phyloP scores from a whole-genome alignment of 2,797 vertebrate genomes.

The Pogonophryne albipinna region DNA sequence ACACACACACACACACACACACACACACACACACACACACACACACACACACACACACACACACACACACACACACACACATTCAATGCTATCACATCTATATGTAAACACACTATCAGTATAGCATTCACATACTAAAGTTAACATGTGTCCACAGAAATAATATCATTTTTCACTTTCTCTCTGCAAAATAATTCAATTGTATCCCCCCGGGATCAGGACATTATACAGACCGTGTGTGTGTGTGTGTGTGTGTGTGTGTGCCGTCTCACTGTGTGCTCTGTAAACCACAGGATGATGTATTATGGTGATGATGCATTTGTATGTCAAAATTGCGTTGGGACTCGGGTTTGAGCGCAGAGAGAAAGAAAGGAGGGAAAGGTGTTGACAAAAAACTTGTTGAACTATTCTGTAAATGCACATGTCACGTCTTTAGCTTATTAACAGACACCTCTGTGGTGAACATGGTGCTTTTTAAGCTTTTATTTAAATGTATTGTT shows the following conservation, averaged over 20 bases:
- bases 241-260: constrained; percentile 34
- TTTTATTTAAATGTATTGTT: neutral
- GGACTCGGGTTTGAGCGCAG: constrained; percentile 16
- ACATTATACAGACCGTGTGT: constrained; percentile 44
- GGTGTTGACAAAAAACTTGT: neutral
- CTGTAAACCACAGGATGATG: constrained; percentile 46
- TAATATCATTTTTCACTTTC: constrained; percentile 21
- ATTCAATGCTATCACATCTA: neutral
- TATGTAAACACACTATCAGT: constrained; percentile 38
- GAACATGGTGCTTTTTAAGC: neutral
- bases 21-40: constrained; percentile 5
- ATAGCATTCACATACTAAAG: neutral
- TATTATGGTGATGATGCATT: constrained; percentile 29
- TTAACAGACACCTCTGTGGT: neutral
- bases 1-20: constrained; percentile 7
- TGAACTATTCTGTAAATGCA: neutral
- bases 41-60: neutral
- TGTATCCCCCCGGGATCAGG: constrained; percentile 9
- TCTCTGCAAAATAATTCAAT: constrained; percentile 26
- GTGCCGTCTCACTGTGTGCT: constrained; percentile 37
- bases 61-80: neutral
- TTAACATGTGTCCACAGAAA: constrained; percentile 40
- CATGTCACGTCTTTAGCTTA: neutral
- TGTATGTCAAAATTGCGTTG: constrained; percentile 24
- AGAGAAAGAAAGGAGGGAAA: neutral